A percentile compares a stretch with the other conserved stretches of the same genome.
phyloP scores from a whole-genome alignment of 2,797 vertebrate genomes.

The Phyllotis vaccarum region DNA sequence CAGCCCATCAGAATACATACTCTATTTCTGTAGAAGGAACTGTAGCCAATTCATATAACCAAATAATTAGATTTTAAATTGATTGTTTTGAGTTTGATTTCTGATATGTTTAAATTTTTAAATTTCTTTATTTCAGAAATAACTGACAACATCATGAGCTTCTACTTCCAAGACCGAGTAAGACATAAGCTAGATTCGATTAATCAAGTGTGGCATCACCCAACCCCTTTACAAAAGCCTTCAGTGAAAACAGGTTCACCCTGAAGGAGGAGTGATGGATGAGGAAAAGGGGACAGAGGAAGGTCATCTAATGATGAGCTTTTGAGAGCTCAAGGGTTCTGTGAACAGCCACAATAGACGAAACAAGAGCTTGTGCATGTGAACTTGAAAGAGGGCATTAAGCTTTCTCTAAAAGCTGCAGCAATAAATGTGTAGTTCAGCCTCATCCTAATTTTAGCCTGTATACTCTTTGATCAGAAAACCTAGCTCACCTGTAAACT shows the following conservation, averaged over 20 bases:
- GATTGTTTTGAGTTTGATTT: not conserved
- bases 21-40: not conserved
- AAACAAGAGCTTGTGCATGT: not conserved
- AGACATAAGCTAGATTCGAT: not conserved
- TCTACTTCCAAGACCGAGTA: not conserved
- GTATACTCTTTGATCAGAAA: not conserved
- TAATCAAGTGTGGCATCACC: not conserved
- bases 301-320: rapidly evolving
- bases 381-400: not conserved
- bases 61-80: not conserved
- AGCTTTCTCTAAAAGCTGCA: not conserved
- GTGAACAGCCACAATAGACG: not conserved
- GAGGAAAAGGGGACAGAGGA: rapidly evolving
- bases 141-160: not conserved
- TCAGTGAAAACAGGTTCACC: not conserved
- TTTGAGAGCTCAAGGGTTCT: not conserved
- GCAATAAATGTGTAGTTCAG: not conserved
- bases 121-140: not conserved
- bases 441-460: not conserved
- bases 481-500: rapidly evolving
- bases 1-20: not conserved
- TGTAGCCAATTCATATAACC: not conserved
- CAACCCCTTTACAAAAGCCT: rapidly evolving
- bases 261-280: not conserved
- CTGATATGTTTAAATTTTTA: not conserved